Conservation (phyloP, 2,797 vertebrate genomes). For the Potorous gilbertii region DNA sequence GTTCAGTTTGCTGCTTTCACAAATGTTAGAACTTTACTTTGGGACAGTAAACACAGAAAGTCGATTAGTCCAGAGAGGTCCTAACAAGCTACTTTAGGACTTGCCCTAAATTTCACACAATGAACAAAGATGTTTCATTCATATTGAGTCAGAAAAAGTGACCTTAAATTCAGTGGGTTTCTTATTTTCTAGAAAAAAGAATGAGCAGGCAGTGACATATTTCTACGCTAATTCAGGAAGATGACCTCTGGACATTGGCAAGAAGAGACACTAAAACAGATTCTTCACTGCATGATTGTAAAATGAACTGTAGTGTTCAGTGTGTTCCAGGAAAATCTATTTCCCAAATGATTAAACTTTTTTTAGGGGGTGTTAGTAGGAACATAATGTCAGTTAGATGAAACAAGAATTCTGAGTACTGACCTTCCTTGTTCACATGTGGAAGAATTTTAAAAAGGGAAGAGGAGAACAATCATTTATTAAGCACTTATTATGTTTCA, state of each 20-base stretch:
- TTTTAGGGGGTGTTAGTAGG: neutral
- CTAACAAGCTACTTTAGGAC: neutral
- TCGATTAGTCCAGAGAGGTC: neutral
- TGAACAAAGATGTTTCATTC: neutral
- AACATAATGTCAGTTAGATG: neutral
- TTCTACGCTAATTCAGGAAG: neutral
- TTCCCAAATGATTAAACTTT: neutral
- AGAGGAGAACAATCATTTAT: too few relatives aligned
- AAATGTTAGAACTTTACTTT: constrained; percentile 20
- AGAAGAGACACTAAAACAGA: neutral
- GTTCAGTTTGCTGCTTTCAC: neutral
- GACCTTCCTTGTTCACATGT: neutral
- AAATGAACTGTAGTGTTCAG: neutral
- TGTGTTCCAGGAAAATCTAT: neutral
- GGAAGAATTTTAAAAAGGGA: too few relatives aligned
- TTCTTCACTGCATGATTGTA: constrained; percentile 24
- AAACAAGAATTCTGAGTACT: neutral
- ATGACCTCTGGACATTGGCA: constrained; percentile 3
- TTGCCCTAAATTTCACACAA: constrained; percentile 21
- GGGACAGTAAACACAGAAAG: neutral
- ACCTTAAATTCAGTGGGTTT: neutral
- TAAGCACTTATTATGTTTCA: too few relatives aligned
- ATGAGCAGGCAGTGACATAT: too few relatives aligned
- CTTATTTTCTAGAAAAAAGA: too few relatives aligned
- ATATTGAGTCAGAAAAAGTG: neutral